Evolutionary conservation across 2,797 vertebrate species (phyloP).

Genomic region (Lepus townsendii): DNA sequence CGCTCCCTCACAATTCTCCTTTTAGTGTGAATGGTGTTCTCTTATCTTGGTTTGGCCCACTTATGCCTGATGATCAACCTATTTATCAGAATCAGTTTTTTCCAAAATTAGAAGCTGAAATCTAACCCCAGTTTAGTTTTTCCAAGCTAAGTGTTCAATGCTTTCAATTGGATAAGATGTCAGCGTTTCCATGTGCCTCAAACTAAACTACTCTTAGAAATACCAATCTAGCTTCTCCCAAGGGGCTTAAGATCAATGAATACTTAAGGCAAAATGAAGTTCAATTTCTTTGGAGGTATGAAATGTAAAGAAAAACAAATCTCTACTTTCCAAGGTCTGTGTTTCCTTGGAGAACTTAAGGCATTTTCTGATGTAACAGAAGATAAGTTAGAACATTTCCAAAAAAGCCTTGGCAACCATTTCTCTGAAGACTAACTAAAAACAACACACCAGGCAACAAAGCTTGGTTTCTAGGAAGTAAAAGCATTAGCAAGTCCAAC

Average conservation of each 20-base stretch:
- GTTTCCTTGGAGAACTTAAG: constrained; percentile 32
- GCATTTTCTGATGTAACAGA: not conserved
- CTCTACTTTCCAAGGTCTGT: not conserved
- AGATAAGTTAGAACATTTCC: not conserved
- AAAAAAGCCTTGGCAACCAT: not conserved
- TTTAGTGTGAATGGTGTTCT: not conserved
- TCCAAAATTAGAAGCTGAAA: not conserved
- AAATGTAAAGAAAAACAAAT: constrained; percentile 40
- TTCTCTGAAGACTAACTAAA: not conserved
- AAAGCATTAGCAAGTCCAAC: not conserved
- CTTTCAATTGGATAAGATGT: not conserved
- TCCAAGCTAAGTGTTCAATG: not conserved
- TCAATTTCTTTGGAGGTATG: not conserved
- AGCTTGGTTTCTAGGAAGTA: constrained; percentile 23
- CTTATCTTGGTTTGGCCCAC: not conserved
- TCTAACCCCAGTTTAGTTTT: not conserved
- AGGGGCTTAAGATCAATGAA: not conserved
- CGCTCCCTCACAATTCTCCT: not conserved
- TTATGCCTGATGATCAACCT: not conserved
- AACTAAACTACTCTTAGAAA: constrained; percentile 21
- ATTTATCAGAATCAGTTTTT: not conserved
- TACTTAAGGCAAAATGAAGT: not conserved
- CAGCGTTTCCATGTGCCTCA: not conserved
- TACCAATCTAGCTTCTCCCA: not conserved
- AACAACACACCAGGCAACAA: not conserved